Conservation (phyloP, 2,113 vertebrate genomes). For the Cottus gobio region DNA sequence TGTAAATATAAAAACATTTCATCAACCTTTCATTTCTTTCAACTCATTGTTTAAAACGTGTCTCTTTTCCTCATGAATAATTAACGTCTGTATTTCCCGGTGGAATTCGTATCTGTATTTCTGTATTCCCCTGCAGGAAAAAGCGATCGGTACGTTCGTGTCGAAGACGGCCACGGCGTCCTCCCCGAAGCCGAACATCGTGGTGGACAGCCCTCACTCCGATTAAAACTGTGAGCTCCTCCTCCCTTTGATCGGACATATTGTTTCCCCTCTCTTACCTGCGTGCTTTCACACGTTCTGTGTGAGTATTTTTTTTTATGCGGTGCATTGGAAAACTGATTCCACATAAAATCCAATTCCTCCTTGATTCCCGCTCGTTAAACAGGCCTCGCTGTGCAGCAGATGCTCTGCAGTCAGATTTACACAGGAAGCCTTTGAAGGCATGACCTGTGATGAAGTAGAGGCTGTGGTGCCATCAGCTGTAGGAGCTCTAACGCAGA, state of each 20-base stretch:
- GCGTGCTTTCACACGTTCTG: not conserved
- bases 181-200: slow-evolving; percentile 84
- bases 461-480: slow-evolving; percentile 62
- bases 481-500: slow-evolving; percentile 51
- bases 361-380: slow-evolving; percentile 10
- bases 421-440: slow-evolving; percentile 51
- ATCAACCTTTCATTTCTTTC: not conserved
- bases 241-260: not conserved
- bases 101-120: not conserved
- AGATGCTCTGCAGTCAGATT: slow-evolving; percentile 48
- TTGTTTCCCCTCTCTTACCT: not conserved
- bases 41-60: not conserved
- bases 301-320: not conserved
- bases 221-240: slow-evolving; percentile 77
- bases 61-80: not conserved
- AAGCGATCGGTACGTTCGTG: slow-evolving; percentile 82
- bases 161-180: slow-evolving; percentile 75
- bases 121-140: slow-evolving; percentile 75
- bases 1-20: not conserved
- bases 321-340: not conserved
- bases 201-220: slow-evolving; percentile 87
- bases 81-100: not conserved
- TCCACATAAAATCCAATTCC: not conserved
- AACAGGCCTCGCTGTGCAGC: slow-evolving; percentile 14
- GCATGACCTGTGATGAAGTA: slow-evolving; percentile 63